Percentiles rank a stretch among this genome's conserved stretches.
phyloP scores from a whole-genome alignment of 2,797 vertebrate genomes.

The Enteromius argenteus region DNA sequence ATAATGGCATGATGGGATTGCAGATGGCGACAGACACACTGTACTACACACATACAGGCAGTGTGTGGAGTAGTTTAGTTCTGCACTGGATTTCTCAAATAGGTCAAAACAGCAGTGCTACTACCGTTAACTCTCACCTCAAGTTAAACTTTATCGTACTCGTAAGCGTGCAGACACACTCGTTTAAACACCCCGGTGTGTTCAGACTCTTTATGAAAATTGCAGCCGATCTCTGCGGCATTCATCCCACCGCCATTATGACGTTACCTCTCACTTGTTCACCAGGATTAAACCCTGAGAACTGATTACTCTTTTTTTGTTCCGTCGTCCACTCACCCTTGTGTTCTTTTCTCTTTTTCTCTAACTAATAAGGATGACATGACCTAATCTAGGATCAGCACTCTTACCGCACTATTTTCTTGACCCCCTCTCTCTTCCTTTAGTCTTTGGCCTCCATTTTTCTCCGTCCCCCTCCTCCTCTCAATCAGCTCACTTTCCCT shows the following conservation, averaged over 20 bases:
- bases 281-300: constrained; percentile 54
- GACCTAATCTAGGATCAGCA: constrained; percentile 64
- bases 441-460: constrained; percentile 13
- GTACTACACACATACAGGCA: not conserved
- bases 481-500: constrained; percentile 29
- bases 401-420: constrained; percentile 31
- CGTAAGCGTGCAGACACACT: not conserved
- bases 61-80: too few relatives aligned
- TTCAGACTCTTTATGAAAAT: constrained; percentile 18
- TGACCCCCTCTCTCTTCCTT: constrained; percentile 14
- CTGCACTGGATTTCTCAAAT: constrained; percentile 60
- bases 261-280: constrained; percentile 34
- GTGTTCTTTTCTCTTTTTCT: constrained; percentile 52
- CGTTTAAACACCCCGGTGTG: not conserved
- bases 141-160: constrained; percentile 27
- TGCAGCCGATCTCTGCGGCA: not conserved
- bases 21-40: not conserved
- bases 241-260: constrained; percentile 4
- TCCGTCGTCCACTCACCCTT: constrained; percentile 49
- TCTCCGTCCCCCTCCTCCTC: constrained; percentile 7
- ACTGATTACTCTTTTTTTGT: constrained; percentile 44
- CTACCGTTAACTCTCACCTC: constrained; percentile 59
- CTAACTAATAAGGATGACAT: constrained; percentile 58
- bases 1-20: not conserved
- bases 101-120: constrained; percentile 74